phyloP scores from a whole-genome alignment of 1,140 invertebrate genomes.

The Psilanteris sp. region DNA sequence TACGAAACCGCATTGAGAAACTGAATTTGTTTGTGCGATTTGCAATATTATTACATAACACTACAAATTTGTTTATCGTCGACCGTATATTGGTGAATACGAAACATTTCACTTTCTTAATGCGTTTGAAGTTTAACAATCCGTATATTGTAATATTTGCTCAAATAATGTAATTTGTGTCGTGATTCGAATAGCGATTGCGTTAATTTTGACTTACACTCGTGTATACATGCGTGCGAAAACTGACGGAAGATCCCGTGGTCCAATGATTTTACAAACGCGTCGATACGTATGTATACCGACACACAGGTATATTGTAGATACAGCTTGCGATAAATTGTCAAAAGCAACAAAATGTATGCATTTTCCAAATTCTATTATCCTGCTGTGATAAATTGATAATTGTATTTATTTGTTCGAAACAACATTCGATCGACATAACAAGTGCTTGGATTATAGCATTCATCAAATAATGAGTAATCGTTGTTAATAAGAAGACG shows the following conservation, averaged over 20 bases:
- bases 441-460: slow-evolving; percentile 9
- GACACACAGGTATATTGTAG: too few relatives aligned
- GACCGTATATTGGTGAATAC: background rate
- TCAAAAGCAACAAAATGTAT: slow-evolving; percentile 1
- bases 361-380: slow-evolving; percentile 17
- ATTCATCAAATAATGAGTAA: slow-evolving; percentile 20
- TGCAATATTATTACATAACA: too few relatives aligned
- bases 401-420: slow-evolving; percentile 9
- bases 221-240: slow-evolving; percentile 4
- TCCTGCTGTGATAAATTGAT: slow-evolving; percentile 15
- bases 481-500: slow-evolving; percentile 37
- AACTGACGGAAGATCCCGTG: background rate
- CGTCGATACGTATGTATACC: slow-evolving; percentile 3
- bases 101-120: too few relatives aligned
- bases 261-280: slow-evolving; percentile 16
- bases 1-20: too few relatives aligned
- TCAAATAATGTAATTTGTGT: slow-evolving; percentile 39
- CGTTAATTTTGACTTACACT: slow-evolving; percentile 7
- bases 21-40: too few relatives aligned
- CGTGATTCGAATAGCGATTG: background rate
- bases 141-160: slow-evolving; percentile 11
- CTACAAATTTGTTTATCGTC: too few relatives aligned
- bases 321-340: background rate
- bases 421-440: background rate
- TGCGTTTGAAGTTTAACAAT: background rate